phyloP scores from a whole-genome alignment of 2,888 invertebrate species.

The Tiliacea citrago region DNA sequence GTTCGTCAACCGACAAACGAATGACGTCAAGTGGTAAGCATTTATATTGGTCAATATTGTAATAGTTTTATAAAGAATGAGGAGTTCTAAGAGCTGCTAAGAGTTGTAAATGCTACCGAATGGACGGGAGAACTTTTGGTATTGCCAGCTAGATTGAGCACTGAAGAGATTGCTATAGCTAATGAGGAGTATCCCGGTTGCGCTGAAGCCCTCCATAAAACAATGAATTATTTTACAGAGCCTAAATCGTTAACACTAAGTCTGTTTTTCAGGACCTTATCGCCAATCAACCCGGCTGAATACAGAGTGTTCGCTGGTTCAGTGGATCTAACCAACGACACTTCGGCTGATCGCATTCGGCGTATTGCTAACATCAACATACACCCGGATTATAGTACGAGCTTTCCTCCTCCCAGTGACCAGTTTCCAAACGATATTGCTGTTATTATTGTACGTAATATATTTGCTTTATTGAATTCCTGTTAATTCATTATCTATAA shows the following conservation, averaged over 20 bases:
- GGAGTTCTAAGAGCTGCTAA: neutral
- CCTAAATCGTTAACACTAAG: neutral
- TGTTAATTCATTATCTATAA: neutral
- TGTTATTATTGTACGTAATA: slow-evolving; percentile 35
- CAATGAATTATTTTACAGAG: neutral
- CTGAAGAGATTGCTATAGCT: neutral
- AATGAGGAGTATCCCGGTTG: neutral
- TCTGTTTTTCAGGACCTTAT: slow-evolving; percentile 39
- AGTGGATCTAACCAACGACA: slow-evolving; percentile 55
- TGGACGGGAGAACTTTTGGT: neutral
- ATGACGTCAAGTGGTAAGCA: slow-evolving; percentile 47
- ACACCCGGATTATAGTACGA: slow-evolving; percentile 56
- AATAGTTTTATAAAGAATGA: neutral
- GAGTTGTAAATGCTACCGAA: neutral
- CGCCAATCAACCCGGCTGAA: slow-evolving; percentile 37
- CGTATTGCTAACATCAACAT: slow-evolving; percentile 63
- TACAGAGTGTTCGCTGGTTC: slow-evolving; percentile 70
- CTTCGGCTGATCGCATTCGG: slow-evolving; percentile 61
- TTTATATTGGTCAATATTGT: slow-evolving; percentile 18
- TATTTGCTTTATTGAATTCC: neutral
- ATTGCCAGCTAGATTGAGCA: neutral
- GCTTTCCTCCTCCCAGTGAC: neutral
- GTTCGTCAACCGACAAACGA: neutral
- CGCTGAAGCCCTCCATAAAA: neutral
- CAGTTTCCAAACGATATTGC: slow-evolving; percentile 35